Evolutionary conservation across 2,797 vertebrate genomes (phyloP), one percentile per base, ranked within the genome.

Genomic region (Tympanoctomys barrerae): DNA sequence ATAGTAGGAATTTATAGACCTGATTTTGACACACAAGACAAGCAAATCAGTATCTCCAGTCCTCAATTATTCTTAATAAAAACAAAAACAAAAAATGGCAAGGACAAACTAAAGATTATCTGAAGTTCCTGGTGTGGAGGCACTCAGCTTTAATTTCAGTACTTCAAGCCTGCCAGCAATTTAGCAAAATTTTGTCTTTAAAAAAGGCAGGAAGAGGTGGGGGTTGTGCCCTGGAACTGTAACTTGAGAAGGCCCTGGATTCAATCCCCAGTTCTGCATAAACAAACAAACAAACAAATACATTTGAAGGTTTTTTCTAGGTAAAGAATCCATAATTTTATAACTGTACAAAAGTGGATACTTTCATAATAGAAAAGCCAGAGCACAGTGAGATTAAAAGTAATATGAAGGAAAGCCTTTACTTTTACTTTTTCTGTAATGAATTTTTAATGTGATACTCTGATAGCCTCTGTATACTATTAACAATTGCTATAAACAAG

Each of bases 391-490:
- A 96, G 46, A 78, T 77, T 81, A 90, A 95, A 93, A 79, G 14
- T 9, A 13, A 86, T 49, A 89, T 54, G 22, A 96, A 83, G 14
- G 87, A 5, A 5, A 66, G 22, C 2, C 39, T 90, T 95, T 64
- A 79, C 59, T 86, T 93, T 77, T 52, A 10, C 14, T 78, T 66
- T 93, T 94, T 54, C 85, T 82, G 36, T 49, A 91, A 36, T 80
- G 62, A 88, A 28, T 90, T 90, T 95, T 42, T 94, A 95, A 91
- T 84, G 28, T 81, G 79, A 89, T 49, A 87, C 68, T 94, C 61
- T 87, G 86, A 91, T 14, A 68, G 33, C 13, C 31, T 46, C 62
- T 78, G n/a, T 66, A 49, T 21, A 90, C 68, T 80, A 75, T 71
- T 64, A 90, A 90, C 52, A 90, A 80, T 39, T 86, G 73, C 62